Conservation (phyloP, 2,113 vertebrate species). For the Gymnogyps californianus region DNA sequence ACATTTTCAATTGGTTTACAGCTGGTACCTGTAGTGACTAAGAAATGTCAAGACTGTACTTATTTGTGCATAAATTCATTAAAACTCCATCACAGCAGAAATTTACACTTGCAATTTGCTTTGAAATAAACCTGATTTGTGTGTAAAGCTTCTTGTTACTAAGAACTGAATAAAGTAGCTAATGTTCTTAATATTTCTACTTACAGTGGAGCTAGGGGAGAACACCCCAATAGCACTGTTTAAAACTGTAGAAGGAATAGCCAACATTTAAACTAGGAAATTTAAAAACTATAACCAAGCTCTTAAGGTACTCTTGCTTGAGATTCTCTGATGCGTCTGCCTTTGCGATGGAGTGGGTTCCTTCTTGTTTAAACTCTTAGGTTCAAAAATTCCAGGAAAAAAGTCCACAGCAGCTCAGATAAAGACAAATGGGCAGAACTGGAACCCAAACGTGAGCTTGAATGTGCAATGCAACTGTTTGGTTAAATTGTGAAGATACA, state of each 20-base stretch:
- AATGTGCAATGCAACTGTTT: not conserved
- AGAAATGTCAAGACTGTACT: not conserved
- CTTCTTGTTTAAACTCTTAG: not conserved
- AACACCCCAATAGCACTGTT: not conserved
- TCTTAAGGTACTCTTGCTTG: not conserved
- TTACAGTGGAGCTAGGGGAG: not conserved
- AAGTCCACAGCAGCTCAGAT: not conserved
- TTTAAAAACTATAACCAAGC: not conserved
- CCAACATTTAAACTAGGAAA: not conserved
- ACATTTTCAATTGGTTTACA: not conserved
- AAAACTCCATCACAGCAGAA: not conserved
- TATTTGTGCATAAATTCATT: not conserved
- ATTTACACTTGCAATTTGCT: not conserved
- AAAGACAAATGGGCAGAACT: not conserved
- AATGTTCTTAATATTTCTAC: not conserved
- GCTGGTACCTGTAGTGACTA: not conserved
- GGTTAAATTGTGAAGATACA: not conserved
- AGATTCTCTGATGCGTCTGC: not conserved
- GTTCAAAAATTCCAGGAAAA: not conserved
- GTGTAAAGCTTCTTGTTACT: not conserved
- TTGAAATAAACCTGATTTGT: not conserved
- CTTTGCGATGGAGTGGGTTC: not conserved
- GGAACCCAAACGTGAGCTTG: not conserved
- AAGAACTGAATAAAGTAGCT: not conserved
- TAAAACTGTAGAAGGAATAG: not conserved